Evolutionary conservation across 1,140 invertebrate species (phyloP), one percentile per base, ranked within the genome.

Genomic region (Megathymus violae): DNA sequence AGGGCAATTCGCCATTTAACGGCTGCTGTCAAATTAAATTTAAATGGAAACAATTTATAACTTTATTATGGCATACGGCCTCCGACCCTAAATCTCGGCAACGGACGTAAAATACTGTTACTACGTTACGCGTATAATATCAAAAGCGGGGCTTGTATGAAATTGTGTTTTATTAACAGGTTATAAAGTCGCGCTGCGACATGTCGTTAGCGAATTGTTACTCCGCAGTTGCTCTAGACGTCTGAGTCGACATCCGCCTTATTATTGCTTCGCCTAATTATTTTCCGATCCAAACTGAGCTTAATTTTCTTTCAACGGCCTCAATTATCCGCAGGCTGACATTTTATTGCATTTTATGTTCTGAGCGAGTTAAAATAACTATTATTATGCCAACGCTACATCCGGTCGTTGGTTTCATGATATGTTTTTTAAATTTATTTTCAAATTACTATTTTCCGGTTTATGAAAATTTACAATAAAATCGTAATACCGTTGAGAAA

Each of bases 91-190:
- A 86, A 87, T 82, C 78, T 80, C 75, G 76, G 67, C 74, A 67
- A 80, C 69, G 68, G 72, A 80, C 78, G 79, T 88, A 88, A 88
- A 88, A 88, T 85, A 86, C 80, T 78, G 78, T 74, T 68, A 80
- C 77, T 74, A 78, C 69, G 71, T 76, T 71, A 68, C 59, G 73
- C 71, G 71, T 75, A 76, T 70, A 78, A 84, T 83, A 82, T 82
- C 73, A 74, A 60, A 75, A 76, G 70, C 76, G 71, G 50, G 51
- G 63, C 70, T 72, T 86, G 80, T 83, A 86, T 85, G 85, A 82
- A 90, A 86, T 88, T 86, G 83, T 86, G 78, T 88, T 90, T 88
- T 88, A 87, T 90, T 88, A 88, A 83, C 80, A 82, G 84, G 81
- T 82, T 88, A 90, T 90, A 88, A 90, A 90, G 76, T 84, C 72